These are phyloP conservation scores for Marcusenius ussheri DNA, from an alignment of 2,113 vertebrate genomes.

Conservation along the genomic window DNA sequence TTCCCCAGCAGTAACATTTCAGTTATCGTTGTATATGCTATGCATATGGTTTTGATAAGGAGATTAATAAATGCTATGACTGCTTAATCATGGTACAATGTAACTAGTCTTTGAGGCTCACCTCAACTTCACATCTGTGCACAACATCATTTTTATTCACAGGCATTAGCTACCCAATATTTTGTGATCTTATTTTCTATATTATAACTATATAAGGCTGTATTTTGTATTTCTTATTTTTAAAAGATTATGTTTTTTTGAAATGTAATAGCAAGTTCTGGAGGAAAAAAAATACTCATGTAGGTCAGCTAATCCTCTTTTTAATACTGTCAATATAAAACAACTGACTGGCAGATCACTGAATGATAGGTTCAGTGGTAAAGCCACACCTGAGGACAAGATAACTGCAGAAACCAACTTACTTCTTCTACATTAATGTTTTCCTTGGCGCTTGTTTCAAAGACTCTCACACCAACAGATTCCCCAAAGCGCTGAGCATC, in stretches of 20 bases:
- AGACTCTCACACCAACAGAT: slow-evolving; percentile 65
- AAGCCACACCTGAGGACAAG: neutral
- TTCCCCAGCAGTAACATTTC: neutral
- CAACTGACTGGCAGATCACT: neutral
- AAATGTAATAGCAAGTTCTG: neutral
- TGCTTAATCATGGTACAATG: neutral
- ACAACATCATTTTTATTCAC: neutral
- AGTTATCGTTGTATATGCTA: neutral
- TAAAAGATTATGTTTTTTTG: neutral
- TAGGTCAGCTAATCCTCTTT: neutral
- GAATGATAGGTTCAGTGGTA: neutral
- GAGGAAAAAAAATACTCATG: neutral
- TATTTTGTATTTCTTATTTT: neutral
- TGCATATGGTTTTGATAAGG: neutral
- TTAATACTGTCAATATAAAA: neutral
- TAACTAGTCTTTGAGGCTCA: neutral
- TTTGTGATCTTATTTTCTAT: neutral
- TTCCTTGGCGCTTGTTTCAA: slow-evolving; percentile 77
- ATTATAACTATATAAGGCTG: neutral
- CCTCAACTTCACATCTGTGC: neutral
- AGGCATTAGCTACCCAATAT: neutral
- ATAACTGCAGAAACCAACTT: neutral
- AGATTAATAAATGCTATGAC: neutral
- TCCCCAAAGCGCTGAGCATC: slow-evolving; percentile 67
- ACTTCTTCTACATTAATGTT: slow-evolving; percentile 78